These are phyloP conservation scores for Metalampra italica DNA, from an alignment of 2,888 invertebrate genomes.

Conservation along the genomic window DNA sequence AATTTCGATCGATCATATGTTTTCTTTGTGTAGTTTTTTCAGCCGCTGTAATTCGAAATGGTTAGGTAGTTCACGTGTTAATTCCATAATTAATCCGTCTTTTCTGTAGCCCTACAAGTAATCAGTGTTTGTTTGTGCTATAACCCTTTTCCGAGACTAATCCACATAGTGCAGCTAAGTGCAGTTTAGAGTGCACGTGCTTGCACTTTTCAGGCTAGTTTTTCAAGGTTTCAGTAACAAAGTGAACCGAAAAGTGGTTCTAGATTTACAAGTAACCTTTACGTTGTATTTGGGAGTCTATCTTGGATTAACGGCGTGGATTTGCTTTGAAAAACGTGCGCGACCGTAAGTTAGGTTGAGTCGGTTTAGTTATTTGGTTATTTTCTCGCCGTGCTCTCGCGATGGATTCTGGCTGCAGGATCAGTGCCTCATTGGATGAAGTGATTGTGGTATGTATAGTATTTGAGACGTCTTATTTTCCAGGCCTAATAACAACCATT, in stretches of 20 bases:
- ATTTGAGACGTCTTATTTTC: too few species aligned
- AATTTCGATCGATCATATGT: constrained; percentile 78
- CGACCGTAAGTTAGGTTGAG: constrained; percentile 39
- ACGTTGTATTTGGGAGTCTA: constrained; percentile 14
- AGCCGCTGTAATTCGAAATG: constrained; percentile 75
- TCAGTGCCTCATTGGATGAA: constrained; percentile 44
- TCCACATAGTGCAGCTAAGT: constrained; percentile 46
- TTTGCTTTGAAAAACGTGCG: constrained; percentile 39
- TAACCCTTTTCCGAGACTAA: constrained; percentile 23
- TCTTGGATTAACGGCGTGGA: constrained; percentile 15
- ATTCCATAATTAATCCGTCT: constrained; percentile 19
- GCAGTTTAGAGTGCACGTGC: constrained; percentile 72
- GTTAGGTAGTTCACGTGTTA: constrained; percentile 53
- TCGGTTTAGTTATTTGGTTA: constrained; percentile 44
- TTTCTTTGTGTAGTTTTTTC: constrained; percentile 78
- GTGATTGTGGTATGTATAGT: constrained; percentile 65
- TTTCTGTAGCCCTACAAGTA: constrained; percentile 19
- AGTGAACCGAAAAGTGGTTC: constrained; percentile 26
- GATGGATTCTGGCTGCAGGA: constrained; percentile 37
- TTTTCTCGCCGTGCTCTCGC: constrained; percentile 42
- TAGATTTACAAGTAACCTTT: constrained; percentile 20
- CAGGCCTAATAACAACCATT: too few species aligned
- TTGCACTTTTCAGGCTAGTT: constrained; percentile 69
- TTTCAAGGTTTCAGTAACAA: constrained; percentile 43
- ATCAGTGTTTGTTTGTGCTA: constrained; percentile 12